A percentile compares a stretch with the other conserved stretches of the same genome.
These are phyloP conservation scores for Varanus salvator DNA, from an alignment of 2,113 vertebrate species.

Conservation along the genomic window DNA sequence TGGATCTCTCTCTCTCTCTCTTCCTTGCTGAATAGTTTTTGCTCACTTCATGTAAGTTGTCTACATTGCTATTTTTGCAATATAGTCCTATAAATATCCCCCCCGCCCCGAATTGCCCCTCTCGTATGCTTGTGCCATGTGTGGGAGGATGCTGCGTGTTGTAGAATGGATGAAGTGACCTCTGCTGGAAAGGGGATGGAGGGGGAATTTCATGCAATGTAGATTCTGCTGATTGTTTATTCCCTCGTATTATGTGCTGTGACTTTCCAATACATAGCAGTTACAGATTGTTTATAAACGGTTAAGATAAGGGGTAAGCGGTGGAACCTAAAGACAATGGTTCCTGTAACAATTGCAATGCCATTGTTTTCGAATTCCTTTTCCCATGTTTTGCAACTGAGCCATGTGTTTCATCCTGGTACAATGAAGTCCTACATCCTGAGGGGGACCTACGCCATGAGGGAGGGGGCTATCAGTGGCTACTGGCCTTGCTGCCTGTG, in stretches of 20 bases:
- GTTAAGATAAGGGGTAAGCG: not conserved
- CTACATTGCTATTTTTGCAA: constrained; percentile 34
- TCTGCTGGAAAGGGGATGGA: not conserved
- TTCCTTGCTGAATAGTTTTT: not conserved
- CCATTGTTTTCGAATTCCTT: fast-evolving
- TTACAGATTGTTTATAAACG: not conserved
- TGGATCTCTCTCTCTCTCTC: constrained; percentile 43
- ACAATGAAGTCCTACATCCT: not conserved
- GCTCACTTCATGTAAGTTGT: constrained; percentile 5
- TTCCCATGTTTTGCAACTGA: not conserved
- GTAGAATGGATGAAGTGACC: not conserved
- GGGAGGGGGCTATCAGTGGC: too few relatives aligned
- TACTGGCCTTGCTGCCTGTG: too few relatives aligned
- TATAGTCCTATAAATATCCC: not conserved
- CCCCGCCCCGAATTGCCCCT: not conserved
- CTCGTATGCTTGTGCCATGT: not conserved
- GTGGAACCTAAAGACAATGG: not conserved
- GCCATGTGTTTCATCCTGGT: too few relatives aligned
- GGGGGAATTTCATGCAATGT: constrained; percentile 25
- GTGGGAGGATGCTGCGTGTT: fast-evolving
- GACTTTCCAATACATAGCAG: fast-evolving
- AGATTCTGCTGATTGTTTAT: not conserved
- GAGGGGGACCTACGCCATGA: too few relatives aligned
- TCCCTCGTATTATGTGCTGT: not conserved
- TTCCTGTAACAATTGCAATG: fast-evolving